Conservation (phyloP, 1,140 invertebrate species). For the Camponotus pennsylvanicus region DNA sequence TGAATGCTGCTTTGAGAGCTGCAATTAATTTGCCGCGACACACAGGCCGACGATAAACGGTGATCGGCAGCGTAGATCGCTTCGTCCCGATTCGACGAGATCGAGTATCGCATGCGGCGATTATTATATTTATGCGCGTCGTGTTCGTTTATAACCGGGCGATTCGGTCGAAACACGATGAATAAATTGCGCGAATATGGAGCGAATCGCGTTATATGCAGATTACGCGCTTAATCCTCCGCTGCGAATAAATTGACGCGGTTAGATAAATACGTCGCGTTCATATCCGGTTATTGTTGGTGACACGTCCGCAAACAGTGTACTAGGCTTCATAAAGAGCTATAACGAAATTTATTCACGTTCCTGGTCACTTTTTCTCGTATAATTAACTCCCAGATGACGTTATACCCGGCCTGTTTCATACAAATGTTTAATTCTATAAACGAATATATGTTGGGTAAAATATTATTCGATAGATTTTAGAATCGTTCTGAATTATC, state of each 20-base stretch:
- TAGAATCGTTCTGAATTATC: neutral
- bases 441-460: neutral
- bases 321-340: no score
- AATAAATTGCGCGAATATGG: slow-evolving; percentile 10
- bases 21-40: slow-evolving; percentile 41
- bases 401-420: neutral
- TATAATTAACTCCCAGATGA: no score
- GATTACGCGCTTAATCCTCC: neutral
- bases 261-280: slow-evolving; percentile 23
- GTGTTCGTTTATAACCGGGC: neutral
- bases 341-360: neutral
- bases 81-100: neutral
- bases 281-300: slow-evolving; percentile 22
- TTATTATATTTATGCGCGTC: slow-evolving; percentile 40
- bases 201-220: slow-evolving; percentile 23
- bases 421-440: neutral
- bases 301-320: no score
- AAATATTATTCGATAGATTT: neutral
- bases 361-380: neutral
- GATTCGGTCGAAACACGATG: neutral
- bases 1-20: slow-evolving; percentile 26
- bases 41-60: slow-evolving; percentile 8
- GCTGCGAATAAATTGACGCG: slow-evolving; percentile 18
- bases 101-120: neutral
- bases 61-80: neutral